A percentile compares a stretch with the other conserved stretches of the same genome.
phyloP scores from a whole-genome alignment of 2,113 vertebrate genomes.

The Cichladusa arquata region DNA sequence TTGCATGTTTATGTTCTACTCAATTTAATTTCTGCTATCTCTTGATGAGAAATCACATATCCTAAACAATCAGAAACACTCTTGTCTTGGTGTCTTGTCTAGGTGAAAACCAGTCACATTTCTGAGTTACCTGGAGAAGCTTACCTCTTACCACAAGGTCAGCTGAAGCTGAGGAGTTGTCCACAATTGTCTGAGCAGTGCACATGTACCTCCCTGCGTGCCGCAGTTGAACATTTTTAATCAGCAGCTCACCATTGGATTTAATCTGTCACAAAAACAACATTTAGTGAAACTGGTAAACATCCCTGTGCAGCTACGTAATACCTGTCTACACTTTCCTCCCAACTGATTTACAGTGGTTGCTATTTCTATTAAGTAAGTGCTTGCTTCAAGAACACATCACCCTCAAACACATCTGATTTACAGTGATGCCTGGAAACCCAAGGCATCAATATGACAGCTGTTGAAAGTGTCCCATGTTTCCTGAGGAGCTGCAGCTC shows the following conservation, averaged over 20 bases:
- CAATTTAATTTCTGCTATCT: not conserved
- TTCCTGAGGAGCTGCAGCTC: not conserved
- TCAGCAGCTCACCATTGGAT: constrained; percentile 85
- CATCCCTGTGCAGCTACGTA: not conserved
- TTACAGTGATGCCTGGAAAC: not conserved
- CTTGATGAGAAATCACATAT: not conserved
- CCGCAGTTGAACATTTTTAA: constrained; percentile 87
- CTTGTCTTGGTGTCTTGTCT: not conserved
- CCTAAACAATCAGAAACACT: not conserved
- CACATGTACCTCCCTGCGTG: constrained; percentile 91
- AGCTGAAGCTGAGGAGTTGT: constrained; percentile 88
- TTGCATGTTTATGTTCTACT: not conserved
- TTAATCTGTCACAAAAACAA: constrained; percentile 78
- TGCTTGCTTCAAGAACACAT: not conserved
- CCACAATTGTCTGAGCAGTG: constrained; percentile 91
- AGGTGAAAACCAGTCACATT: not conserved
- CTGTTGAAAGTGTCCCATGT: not conserved
- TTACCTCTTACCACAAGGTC: constrained; percentile 94
- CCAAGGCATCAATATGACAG: not conserved
- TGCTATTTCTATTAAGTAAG: not conserved
- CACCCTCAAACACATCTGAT: not conserved
- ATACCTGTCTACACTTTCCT: not conserved
- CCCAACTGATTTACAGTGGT: not conserved
- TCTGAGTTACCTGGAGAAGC: not conserved
- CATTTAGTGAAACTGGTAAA: not conserved